A percentile compares a stretch with the other conserved stretches of the same genome.
Conservation (phyloP, 2,888 invertebrate species). For the Autographa gamma region DNA sequence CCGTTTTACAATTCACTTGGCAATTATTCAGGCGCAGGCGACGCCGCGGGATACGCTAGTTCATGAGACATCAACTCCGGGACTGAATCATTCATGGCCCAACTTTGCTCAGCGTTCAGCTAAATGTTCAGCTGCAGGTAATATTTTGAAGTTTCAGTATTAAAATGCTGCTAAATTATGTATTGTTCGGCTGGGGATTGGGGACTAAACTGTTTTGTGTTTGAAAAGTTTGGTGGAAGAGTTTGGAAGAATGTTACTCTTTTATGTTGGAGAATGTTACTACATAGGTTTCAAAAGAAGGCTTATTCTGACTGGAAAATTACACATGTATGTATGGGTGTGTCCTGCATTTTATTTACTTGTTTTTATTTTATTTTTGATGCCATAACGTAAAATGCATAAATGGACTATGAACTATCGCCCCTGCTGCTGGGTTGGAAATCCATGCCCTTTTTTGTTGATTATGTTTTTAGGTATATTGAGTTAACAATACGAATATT, state of each 20-base stretch:
- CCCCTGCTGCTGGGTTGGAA: no score
- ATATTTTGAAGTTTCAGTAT: conserved; percentile 19
- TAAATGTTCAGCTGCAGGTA: conserved; percentile 12
- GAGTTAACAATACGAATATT: no score
- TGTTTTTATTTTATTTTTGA: no score
- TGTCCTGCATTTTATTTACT: no score
- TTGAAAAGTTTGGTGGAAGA: not conserved
- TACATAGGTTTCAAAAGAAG: no score
- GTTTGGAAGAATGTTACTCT: not conserved
- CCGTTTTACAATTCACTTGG: conserved; percentile 53
- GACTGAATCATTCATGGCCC: conserved; percentile 39
- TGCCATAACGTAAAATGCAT: no score
- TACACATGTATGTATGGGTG: no score
- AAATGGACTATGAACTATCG: no score
- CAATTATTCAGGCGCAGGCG: conserved; percentile 47
- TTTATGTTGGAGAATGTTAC: no score
- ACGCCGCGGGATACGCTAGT: conserved; percentile 40
- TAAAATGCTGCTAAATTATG: conserved; percentile 11
- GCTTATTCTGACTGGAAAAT: no score
- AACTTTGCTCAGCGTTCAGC: conserved; percentile 38
- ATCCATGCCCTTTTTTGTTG: no score
- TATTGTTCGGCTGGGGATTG: not conserved
- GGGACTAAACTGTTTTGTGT: not conserved
- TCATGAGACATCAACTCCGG: conserved; percentile 49
- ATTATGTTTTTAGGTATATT: no score